Evolutionary conservation across 2,113 vertebrate genomes (phyloP), one percentile per base, ranked within the genome.

Genomic region (Sphyrna mokarran): DNA sequence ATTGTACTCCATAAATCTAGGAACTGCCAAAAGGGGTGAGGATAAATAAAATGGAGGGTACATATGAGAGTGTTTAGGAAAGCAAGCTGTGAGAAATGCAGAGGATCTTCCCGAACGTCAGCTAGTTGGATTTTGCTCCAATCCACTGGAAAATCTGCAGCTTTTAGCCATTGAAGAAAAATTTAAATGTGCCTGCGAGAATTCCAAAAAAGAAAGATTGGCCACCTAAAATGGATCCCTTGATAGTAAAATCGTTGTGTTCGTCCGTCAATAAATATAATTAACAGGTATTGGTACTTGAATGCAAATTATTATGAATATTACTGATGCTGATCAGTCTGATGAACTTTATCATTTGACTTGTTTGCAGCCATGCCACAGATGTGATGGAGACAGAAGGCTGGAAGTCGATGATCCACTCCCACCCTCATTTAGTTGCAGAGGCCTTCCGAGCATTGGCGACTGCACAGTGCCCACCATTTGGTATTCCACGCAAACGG

Each of bases 361-460:
- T 96, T 97, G 97, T 97, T 99, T 98, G 96, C 98, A 99, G 99
- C 97, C 99, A 99, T 97, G 98, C 98, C 96, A 97, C 98, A 90
- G 99, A 99, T 96, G 98, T 99, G 97, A 99, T 99, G 98, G 99
- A 99, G 97, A 99, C 99, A 72, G 98, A 99, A 94, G 99, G 99
- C 96, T 99, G 99, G 99, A 99, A 99, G 97, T 99, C 99, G 97
- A 99, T 99, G 99, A 99, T 99, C 98, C 98, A 99, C 96, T 99
- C 99, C 96, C 99, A 99, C 97, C 99, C 99, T 97, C 99, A 99
- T 97, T 98, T 99, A 97, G 99, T 99, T 97, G 99, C 99, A 96
- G 99, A 99, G 97, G 99, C 99, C 97, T 99, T 99, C 97, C 98
- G 99, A 3, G 99, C 99, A 69, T 98, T 99, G 78, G 99, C 99